Base-by-base conservation (phyloP, 35 echinoderm and acorn worm genomes). In the Antedon bifida region DNA sequence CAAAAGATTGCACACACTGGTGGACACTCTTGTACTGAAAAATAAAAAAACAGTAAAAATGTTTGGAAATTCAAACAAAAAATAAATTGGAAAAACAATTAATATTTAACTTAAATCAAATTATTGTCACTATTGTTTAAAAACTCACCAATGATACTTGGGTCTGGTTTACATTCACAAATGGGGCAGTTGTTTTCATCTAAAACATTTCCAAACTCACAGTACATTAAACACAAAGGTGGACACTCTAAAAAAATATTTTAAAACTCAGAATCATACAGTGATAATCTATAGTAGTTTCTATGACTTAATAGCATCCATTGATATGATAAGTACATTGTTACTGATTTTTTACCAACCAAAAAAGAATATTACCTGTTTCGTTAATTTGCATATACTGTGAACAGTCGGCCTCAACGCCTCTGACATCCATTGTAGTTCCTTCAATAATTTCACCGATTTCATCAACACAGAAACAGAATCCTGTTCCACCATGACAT, bases 381-480 rank as follows among this genome's bases (percentile, higher is more conserved):
- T n/a, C n/a, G n/a, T n/a, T n/a, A n/a, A 1, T 38, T 17, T 34
- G 36, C 26, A 12, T 1, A 64, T 64, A 64, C 51, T 64, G 51
- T 21, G 51, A 64, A 64, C 51, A 64, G 26, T 64, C 51, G 1
- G 51, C 51, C 51, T 64, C 23, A 64, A 64, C 19, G 1, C 51
- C 51, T 30, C 84, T 46, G 28, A 83, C 44, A 30, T 73, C 84
- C 34, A 78, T 87, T 75, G 78, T 82, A 4, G 88, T 99, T 34
- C 34, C 85, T 26, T 85, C 81, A 51, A 92, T 77, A 30, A 88
- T 88, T 14, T 77, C 13, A 3, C 90, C 95, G 23, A 74, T 8
- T 77, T 85, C 76, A 42, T 92, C 83, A 23, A 92, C 88, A 87
- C 95, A 99, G 91, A 91, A 99, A 34, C 95, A 99, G 39, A 90